Percentiles rank a stretch among this genome's conserved stretches.
These are phyloP conservation scores for Zygaena filipendulae DNA, from an alignment of 2,888 invertebrate species.

Conservation along the genomic window DNA sequence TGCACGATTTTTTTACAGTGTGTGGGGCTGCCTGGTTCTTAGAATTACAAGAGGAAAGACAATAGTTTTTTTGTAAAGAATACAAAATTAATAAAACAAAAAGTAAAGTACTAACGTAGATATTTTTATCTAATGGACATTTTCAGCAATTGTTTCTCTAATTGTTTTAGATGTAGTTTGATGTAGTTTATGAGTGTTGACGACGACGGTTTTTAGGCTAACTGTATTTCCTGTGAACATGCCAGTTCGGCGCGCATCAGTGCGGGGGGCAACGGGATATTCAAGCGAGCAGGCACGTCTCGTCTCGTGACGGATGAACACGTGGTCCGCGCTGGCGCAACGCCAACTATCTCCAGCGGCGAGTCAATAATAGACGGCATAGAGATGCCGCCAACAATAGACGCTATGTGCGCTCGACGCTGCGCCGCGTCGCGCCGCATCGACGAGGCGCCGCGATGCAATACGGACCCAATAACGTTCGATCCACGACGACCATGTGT, in stretches of 20 bases:
- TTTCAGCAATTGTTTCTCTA: no score
- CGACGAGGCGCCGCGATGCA: conserved; percentile 15
- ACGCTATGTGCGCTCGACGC: conserved; percentile 37
- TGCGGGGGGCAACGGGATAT: conserved; percentile 25
- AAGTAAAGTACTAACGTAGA: no score
- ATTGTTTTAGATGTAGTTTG: no score
- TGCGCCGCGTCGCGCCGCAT: conserved; percentile 21
- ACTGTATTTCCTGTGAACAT: conserved; percentile 18
- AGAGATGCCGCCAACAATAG: conserved; percentile 68
- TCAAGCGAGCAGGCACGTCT: conserved; percentile 33
- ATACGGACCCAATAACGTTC: neutral
- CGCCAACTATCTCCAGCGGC: conserved; percentile 65
- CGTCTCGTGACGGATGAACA: conserved; percentile 58
- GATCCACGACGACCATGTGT: neutral
- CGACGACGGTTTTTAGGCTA: conserved; percentile 28
- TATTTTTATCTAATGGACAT: no score
- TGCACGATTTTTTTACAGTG: no score
- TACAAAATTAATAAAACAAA: no score
- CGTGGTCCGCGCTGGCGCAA: conserved; percentile 59
- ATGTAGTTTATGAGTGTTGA: no score
- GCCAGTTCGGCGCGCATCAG: neutral
- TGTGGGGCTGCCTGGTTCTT: no score
- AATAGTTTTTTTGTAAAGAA: no score
- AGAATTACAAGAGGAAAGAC: no score
- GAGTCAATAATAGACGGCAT: conserved; percentile 67